Percentiles rank a stretch among this genome's conserved stretches.
Evolutionary conservation across 2,113 vertebrate species (phyloP).

Genomic region (Bubo blakistoni): DNA sequence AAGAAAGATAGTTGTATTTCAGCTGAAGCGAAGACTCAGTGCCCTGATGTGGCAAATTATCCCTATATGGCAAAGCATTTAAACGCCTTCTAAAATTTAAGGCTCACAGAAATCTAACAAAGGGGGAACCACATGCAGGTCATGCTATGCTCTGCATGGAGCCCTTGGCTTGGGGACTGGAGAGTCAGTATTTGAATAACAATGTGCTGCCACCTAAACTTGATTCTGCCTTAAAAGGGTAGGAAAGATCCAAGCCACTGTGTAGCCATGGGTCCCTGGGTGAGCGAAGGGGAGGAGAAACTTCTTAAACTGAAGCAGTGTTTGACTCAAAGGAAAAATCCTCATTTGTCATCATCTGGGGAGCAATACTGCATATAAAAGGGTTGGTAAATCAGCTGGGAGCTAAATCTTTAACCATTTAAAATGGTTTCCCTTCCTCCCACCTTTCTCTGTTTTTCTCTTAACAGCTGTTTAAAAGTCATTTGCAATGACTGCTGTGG

Average conservation of each 20-base stretch:
- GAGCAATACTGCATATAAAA: not conserved
- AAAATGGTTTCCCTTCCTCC: not conserved
- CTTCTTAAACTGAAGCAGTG: not conserved
- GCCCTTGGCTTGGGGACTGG: not conserved
- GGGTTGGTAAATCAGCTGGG: not conserved
- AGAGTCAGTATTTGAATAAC: not conserved
- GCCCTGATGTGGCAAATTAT: not conserved
- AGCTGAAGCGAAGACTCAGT: not conserved
- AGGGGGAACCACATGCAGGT: not conserved
- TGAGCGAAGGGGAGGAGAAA: not conserved
- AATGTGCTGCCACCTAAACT: not conserved
- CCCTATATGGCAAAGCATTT: not conserved
- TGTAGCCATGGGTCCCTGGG: not conserved
- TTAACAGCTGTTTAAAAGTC: not conserved
- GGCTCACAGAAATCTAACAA: not conserved
- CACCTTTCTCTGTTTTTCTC: not conserved
- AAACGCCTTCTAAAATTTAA: not conserved
- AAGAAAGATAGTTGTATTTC: not conserved
- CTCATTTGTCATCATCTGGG: not conserved
- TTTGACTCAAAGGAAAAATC: not conserved
- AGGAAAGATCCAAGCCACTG: not conserved
- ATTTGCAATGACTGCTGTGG: not conserved
- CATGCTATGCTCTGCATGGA: not conserved
- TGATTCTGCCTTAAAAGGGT: constrained; percentile 14
- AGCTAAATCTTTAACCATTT: not conserved